phyloP scores from a whole-genome alignment of 2,113 vertebrate species.

The Mormyrus iriodes region DNA sequence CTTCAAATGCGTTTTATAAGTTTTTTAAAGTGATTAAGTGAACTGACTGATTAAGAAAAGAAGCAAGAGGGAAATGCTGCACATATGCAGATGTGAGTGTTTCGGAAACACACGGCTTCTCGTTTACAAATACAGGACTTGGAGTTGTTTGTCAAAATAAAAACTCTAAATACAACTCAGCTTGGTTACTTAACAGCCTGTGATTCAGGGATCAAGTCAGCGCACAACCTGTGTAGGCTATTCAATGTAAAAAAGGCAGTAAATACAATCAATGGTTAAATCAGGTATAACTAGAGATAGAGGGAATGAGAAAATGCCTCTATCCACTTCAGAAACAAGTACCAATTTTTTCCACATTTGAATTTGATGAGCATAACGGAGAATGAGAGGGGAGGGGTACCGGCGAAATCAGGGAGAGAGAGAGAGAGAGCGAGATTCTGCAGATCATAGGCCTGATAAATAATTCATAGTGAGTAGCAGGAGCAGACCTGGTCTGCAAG shows the following conservation, averaged over 20 bases:
- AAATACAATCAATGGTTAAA: neutral
- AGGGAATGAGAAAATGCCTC: neutral
- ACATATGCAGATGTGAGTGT: neutral
- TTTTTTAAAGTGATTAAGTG: neutral
- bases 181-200: neutral
- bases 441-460: conserved; percentile 45
- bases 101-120: neutral
- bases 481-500: conserved; percentile 29
- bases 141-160: neutral
- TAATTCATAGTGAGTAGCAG: conserved; percentile 40
- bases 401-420: neutral
- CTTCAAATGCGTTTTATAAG: neutral
- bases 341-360: neutral
- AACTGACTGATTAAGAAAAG: neutral
- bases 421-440: conserved; percentile 13
- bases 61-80: neutral
- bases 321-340: neutral
- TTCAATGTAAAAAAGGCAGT: neutral
- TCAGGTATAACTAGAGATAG: neutral
- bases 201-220: neutral
- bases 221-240: neutral
- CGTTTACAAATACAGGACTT: neutral
- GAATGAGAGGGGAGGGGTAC: neutral
- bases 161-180: neutral
- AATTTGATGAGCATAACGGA: neutral